Percentiles rank a stretch among this genome's conserved stretches.
Conservation (phyloP, 1,140 invertebrate genomes). For the Drosophila cardini region DNA sequence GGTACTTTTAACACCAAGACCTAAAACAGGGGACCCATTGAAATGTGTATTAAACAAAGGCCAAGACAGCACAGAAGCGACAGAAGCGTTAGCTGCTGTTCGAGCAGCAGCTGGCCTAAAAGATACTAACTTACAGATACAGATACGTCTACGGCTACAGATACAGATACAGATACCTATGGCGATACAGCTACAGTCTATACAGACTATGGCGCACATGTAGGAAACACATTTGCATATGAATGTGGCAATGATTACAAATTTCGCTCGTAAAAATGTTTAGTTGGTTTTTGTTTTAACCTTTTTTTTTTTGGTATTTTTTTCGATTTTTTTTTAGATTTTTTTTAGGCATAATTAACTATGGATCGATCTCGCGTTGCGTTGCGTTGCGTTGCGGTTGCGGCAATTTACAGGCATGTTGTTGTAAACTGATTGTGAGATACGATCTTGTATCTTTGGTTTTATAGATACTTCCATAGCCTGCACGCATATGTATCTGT, state of each 20-base stretch:
- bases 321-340: conserved; percentile 48
- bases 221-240: conserved; percentile 73
- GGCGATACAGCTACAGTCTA: conserved; percentile 18
- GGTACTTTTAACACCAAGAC: conserved; percentile 79
- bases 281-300: conserved; percentile 58
- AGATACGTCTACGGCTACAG: conserved; percentile 10
- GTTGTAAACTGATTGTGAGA: conserved; percentile 63
- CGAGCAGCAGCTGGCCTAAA: conserved; percentile 74
- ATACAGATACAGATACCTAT: conserved; percentile 35
- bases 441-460: conserved; percentile 67
- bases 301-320: conserved; percentile 25
- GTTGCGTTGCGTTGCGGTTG: conserved; percentile 51
- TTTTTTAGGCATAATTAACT: conserved; percentile 73
- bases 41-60: conserved; percentile 54
- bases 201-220: conserved; percentile 36
- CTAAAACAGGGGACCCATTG: conserved; percentile 49
- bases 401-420: conserved; percentile 67
- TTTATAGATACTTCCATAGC: conserved; percentile 52
- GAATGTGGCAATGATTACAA: conserved; percentile 84
- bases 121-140: conserved; percentile 46
- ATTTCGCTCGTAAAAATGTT: conserved; percentile 84
- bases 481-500: conserved; percentile 10
- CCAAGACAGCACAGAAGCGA: conserved; percentile 81
- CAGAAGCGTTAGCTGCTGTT: conserved; percentile 75
- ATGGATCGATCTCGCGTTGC: conserved; percentile 59